Base-by-base conservation (phyloP, 2,888 invertebrate species). In the Seira sanloemensis region DNA sequence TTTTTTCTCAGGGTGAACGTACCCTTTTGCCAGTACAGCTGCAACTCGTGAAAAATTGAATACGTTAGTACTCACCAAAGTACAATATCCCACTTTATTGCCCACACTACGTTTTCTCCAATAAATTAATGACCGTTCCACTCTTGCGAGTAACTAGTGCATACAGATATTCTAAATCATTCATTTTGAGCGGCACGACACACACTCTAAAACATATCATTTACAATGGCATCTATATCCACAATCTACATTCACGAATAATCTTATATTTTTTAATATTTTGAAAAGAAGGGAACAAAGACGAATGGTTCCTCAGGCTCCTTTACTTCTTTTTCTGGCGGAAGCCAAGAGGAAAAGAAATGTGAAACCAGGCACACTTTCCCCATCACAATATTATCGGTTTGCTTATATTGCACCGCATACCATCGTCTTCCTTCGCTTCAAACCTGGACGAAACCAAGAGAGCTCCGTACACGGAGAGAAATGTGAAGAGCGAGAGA, bases 291-390 rank as follows among this genome's bases (percentile, higher is more conserved):
- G 23, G 25, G 25, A 66, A 24, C 23, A n/a, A 9, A 66, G 66
- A 66, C 24, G 66, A 23, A 66, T 66, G 25, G 9, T 66, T 66
- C 66, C 23, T 66, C 23, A 66, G 66, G 19, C 24, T 66, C 23
- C 12, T 37, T 37, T 37, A 7, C n/a, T n/a, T n/a, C n/a, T n/a
- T n/a, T n/a, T n/a, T 62, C 19, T 62, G 62, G 62, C 18, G 21
- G 25, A 24, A 24, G 25, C 23, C 66, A 66, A 25, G 23, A 37
- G 37, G 37, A 37, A n/a, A n/a, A 37, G 37, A 37, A 37, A 37
- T 7, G 37, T 37, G 37, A 37, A 12, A 37, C 37, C 37, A 37
- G 12, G 37, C 37, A 37, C 37, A 12, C 5, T 37, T 37, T 37
- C 37, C 37, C 37, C 37, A 37, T 37, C 37, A 37, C 12, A 37